Conservation (phyloP, 2,888 invertebrate genomes). For the Lithosia quadra region DNA sequence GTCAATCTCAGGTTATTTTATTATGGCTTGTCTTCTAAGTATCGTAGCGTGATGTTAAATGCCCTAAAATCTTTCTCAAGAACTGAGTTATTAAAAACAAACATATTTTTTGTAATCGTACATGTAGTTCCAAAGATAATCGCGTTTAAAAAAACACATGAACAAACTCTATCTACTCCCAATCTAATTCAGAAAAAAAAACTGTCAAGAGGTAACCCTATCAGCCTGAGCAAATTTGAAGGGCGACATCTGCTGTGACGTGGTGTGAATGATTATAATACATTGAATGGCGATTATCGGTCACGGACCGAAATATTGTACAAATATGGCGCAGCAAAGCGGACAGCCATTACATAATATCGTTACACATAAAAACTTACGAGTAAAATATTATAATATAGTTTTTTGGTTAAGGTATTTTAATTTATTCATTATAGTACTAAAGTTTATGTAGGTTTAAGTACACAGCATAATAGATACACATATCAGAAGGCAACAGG, state of each 20-base stretch:
- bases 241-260: constrained; percentile 42
- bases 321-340: background rate
- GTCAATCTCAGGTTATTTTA: background rate
- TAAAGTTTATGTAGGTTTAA: no score
- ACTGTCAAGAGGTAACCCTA: constrained; percentile 31
- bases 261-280: constrained; percentile 48
- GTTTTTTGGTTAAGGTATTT: background rate
- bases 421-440: background rate
- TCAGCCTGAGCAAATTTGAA: constrained; percentile 30
- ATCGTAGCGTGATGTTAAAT: no score
- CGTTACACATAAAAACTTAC: background rate
- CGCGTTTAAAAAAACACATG: background rate
- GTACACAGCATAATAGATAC: background rate
- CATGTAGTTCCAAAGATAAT: background rate
- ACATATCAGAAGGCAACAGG: no score
- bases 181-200: background rate
- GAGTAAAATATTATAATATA: background rate
- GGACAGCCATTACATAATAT: background rate
- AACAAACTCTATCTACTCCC: background rate
- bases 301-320: constrained; percentile 44
- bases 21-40: background rate
- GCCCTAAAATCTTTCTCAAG: background rate
- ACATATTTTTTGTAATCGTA: no score
- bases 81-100: background rate
- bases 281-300: constrained; percentile 52